Evolutionary conservation across 2,888 invertebrate genomes (phyloP).

Genomic region (Temnothorax rugatulus): DNA sequence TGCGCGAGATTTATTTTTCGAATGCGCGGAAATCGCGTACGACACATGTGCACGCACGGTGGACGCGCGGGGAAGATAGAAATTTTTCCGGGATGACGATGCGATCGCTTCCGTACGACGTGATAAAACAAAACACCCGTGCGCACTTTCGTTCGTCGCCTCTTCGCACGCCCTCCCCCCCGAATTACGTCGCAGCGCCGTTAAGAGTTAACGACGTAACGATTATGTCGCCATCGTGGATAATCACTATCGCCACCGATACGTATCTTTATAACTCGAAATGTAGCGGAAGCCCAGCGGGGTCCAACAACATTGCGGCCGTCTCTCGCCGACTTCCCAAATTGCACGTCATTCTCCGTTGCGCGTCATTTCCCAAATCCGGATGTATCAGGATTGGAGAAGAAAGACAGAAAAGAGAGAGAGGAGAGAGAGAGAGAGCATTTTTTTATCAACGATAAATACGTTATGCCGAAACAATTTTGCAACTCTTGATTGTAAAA

Average conservation of each 20-base stretch:
- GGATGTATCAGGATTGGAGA: not conserved
- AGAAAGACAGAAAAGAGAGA: not conserved
- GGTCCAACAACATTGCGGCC: not conserved
- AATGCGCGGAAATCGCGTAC: conserved; percentile 50
- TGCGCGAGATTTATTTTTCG: conserved; percentile 52
- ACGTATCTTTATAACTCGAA: conserved; percentile 83
- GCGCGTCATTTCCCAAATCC: conserved; percentile 49
- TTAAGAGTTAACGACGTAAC: conserved; percentile 85
- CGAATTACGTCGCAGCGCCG: conserved; percentile 76
- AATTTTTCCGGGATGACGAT: conserved; percentile 62
- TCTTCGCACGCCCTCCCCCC: conserved; percentile 28
- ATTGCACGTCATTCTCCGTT: conserved; percentile 35
- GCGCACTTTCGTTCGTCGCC: conserved; percentile 50
- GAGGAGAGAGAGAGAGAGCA: not conserved
- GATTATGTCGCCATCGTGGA: conserved; percentile 84
- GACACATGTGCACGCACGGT: conserved; percentile 37
- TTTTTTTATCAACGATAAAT: not conserved
- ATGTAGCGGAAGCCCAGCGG: conserved; percentile 76
- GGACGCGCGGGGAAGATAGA: conserved; percentile 46
- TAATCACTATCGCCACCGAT: conserved; percentile 84
- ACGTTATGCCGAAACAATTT: not conserved
- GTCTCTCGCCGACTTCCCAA: conserved; percentile 22
- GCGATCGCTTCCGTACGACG: conserved; percentile 65
- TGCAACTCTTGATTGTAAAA: not conserved
- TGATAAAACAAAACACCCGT: conserved; percentile 75